Conservation (phyloP, 2,797 vertebrate species). For the Leptoclinus maculatus region DNA sequence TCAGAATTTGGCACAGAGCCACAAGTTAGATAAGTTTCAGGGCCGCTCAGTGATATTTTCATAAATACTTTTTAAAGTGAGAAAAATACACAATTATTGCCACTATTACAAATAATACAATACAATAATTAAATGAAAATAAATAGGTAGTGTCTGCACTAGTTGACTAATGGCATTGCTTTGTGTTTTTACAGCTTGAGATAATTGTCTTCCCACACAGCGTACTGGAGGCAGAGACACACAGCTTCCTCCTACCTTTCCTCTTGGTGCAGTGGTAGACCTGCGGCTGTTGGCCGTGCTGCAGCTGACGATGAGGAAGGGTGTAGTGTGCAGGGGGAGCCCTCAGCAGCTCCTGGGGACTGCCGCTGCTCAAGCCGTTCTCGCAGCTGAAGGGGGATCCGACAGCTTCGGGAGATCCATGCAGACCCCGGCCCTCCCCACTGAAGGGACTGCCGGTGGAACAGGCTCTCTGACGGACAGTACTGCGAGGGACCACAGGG, state of each 20-base stretch:
- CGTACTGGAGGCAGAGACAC: neutral
- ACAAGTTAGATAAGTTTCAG: neutral
- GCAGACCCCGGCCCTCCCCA: conserved; percentile 85
- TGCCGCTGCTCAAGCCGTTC: conserved; percentile 86
- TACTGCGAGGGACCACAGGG: conserved; percentile 94
- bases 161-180: neutral
- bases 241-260: conserved; percentile 85
- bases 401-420: conserved; percentile 85
- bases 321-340: conserved; percentile 87
- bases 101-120: neutral
- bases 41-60: neutral
- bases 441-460: conserved; percentile 90
- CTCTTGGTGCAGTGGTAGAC: conserved; percentile 93
- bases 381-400: conserved; percentile 92
- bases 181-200: neutral
- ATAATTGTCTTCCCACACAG: neutral
- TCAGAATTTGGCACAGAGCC: neutral
- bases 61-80: neutral
- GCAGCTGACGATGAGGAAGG: conserved; percentile 86
- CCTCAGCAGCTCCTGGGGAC: conserved; percentile 88
- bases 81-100: neutral
- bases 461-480: conserved; percentile 89
- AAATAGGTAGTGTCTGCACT: neutral
- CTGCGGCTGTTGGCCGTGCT: conserved; percentile 77
- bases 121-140: neutral